Base-by-base conservation (phyloP, 2,113 vertebrate genomes). In the Morone chrysops region DNA sequence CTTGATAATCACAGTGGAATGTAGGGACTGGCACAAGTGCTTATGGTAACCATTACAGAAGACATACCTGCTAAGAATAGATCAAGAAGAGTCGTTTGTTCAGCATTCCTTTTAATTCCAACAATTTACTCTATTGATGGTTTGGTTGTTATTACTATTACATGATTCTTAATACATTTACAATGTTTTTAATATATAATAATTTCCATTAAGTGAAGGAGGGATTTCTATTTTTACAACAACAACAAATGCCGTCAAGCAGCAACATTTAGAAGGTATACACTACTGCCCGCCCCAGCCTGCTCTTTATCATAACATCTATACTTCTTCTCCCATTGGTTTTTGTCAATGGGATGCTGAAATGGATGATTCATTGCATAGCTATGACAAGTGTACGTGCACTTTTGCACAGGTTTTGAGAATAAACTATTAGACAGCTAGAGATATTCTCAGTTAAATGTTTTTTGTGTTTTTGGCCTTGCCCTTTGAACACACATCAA, bases 1-100 rank as follows among this genome's bases (percentile, higher is more conserved):
- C 71, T 89, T 85, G 88, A 92, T 89, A 92, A 90, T 87, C 86
- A 80, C 83, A 62, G 82, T 65, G 86, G 90, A 86, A 94, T 91
- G 88, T 17, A 43, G 70, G 45, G 72, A 78, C 72, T n/a, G 36
- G 77, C 81, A 71, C 87, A 87, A 85, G 84, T 85, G 89, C 81
- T 84, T 80, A 75, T 82, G 87, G 88, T 86, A 89, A 91, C 80
- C 70, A 84, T 90, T 88, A 84, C 86, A 84, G 81, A 88, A 86
- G 75, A 73, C 72, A 86, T 80, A 70, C 41, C 80, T 63, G 74
- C 90, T 89, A 81, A 88, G 80, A 92, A 93, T 92, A 94, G 82
- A 85, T 87, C 63, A 80, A 83, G 78, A 90, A 38, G 67, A 81
- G 68, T 31, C 10, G 36, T 69, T 88, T 77, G 73, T 83, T 70